Percentiles rank a stretch among this genome's conserved stretches.
phyloP scores from a whole-genome alignment of 1,140 invertebrate species.

The Cheumatopsyche charites region DNA sequence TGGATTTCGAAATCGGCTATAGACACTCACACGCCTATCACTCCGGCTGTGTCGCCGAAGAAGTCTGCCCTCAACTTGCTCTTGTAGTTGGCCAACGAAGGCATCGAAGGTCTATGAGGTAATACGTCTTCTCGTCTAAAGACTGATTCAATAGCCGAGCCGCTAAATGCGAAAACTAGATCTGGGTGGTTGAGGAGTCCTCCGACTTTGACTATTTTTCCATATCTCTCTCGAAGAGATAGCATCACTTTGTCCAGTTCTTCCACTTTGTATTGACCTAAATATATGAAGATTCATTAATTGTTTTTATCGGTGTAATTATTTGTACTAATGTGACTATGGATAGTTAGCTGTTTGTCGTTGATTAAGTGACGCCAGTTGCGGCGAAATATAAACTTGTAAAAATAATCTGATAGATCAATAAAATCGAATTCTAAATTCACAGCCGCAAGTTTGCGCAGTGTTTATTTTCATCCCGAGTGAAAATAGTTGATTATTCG shows the following conservation, averaged over 20 bases:
- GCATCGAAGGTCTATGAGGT: slow-evolving; percentile 79
- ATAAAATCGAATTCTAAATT: no score
- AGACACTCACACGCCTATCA: slow-evolving; percentile 79
- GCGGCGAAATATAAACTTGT: no score
- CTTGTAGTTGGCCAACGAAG: slow-evolving; percentile 79
- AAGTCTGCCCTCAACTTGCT: slow-evolving; percentile 74
- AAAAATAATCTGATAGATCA: no score
- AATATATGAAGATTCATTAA: no score
- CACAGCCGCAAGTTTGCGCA: no score
- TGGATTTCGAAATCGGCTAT: background rate
- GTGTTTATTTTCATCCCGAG: no score
- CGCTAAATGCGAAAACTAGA: slow-evolving; percentile 78
- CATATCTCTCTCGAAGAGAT: slow-evolving; percentile 65
- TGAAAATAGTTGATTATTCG: no score
- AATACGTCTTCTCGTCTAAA: slow-evolving; percentile 76
- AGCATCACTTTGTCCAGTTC: slow-evolving; percentile 70
- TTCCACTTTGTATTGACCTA: slow-evolving; percentile 70
- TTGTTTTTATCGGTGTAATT: background rate
- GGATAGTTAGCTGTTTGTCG: background rate
- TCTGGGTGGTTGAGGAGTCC: slow-evolving; percentile 78
- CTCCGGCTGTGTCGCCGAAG: slow-evolving; percentile 73
- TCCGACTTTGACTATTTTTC: slow-evolving; percentile 75
- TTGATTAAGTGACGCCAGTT: background rate
- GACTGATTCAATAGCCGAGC: slow-evolving; percentile 76
- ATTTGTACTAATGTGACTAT: background rate